phyloP scores from a whole-genome alignment of 2,113 vertebrate species.

The Felis catus region DNA sequence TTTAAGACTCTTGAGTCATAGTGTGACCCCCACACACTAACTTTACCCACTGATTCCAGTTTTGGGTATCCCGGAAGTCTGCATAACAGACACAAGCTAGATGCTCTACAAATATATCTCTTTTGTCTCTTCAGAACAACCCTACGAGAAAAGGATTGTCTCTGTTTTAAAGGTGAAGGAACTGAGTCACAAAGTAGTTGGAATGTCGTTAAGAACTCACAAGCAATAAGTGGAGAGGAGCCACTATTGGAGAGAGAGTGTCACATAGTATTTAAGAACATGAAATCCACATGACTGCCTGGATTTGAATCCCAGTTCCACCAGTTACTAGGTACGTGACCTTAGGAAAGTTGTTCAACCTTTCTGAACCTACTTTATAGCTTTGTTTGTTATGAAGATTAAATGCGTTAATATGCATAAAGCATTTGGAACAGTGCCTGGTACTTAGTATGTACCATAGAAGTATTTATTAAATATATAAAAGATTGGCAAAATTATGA shows the following conservation, averaged over 20 bases:
- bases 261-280: neutral
- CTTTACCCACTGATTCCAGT: neutral
- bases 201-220: neutral
- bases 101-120: neutral
- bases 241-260: neutral
- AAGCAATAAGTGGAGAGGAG: neutral
- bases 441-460: neutral
- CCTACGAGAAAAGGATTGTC: neutral
- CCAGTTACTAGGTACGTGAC: neutral
- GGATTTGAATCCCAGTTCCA: neutral
- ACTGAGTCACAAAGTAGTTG: neutral
- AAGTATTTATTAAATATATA: conserved; percentile 18
- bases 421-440: conserved; percentile 4
- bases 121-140: neutral
- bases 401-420: neutral
- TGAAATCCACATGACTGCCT: neutral
- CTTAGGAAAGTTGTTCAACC: neutral
- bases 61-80: neutral
- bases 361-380: conserved; percentile 24
- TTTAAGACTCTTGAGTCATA: neutral
- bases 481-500: neutral
- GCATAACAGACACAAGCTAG: neutral
- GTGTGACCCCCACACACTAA: neutral
- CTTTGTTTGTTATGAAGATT: neutral
- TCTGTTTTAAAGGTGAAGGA: neutral